Evolutionary conservation across 2,797 vertebrate species (phyloP).

Genomic region (Lagocephalus sceleratus): DNA sequence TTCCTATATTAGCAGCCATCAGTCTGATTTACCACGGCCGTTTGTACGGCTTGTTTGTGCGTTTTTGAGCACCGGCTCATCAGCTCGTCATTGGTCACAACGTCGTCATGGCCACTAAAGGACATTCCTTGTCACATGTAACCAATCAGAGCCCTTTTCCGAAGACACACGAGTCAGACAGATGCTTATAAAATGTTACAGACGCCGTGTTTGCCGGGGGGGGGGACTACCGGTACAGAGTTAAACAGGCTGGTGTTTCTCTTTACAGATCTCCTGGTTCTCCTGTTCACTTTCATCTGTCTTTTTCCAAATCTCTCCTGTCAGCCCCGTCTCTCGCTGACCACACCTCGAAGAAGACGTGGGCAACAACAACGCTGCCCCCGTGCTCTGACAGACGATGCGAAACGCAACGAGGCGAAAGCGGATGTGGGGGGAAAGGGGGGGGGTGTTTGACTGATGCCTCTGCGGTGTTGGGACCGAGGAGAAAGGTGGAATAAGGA

Average conservation of each 20-base stretch:
- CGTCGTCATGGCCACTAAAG: no score
- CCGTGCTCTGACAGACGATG: constrained; percentile 39
- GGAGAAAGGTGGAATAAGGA: constrained; percentile 69
- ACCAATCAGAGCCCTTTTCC: no score
- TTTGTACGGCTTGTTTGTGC: no score
- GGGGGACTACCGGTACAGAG: not conserved
- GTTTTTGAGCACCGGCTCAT: no score
- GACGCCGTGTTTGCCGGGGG: not conserved
- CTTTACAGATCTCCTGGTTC: no score
- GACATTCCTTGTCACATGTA: no score
- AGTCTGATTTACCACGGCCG: no score
- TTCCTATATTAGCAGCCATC: no score
- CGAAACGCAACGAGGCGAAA: not conserved
- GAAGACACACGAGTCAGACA: no score
- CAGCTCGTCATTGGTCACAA: no score
- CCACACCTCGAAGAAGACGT: constrained; percentile 30
- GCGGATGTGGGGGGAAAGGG: constrained; percentile 12
- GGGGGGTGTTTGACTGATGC: constrained; percentile 52
- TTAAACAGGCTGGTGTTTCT: not conserved
- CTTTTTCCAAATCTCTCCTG: constrained; percentile 19
- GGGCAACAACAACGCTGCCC: constrained; percentile 33
- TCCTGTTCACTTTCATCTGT: not conserved
- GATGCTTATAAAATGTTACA: no score
- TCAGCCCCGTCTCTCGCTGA: constrained; percentile 40
- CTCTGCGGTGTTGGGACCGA: constrained; percentile 49